Evolutionary conservation across 1,140 invertebrate species (phyloP).

Genomic region (Calephelis nemesis): DNA sequence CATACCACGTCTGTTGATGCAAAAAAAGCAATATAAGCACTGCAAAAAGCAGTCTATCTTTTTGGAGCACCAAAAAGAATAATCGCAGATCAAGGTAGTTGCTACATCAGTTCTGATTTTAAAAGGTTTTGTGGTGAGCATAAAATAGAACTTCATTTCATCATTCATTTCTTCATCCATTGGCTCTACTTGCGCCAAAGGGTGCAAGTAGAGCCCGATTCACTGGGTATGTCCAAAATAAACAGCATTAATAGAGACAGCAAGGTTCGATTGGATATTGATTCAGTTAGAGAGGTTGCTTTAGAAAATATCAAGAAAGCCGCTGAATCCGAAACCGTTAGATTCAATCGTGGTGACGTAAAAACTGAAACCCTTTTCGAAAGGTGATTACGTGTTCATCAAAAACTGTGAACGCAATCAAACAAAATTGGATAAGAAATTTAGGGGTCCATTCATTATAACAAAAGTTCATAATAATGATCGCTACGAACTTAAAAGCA

Average conservation of each 20-base stretch:
- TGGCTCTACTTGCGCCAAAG: too few relatives aligned
- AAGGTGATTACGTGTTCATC: slow-evolving; percentile 36
- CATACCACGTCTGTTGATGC: slow-evolving; percentile 37
- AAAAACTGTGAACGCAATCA: slow-evolving; percentile 33
- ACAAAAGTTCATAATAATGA: slow-evolving; percentile 33
- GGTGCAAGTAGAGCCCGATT: slow-evolving; percentile 39
- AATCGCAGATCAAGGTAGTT: slow-evolving; percentile 45
- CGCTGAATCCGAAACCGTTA: slow-evolving; percentile 24
- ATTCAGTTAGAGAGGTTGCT: slow-evolving; percentile 27
- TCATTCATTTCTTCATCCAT: too few relatives aligned
- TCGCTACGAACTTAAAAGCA: slow-evolving; percentile 33
- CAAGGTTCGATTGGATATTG: slow-evolving; percentile 28
- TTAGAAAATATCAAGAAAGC: slow-evolving; percentile 33
- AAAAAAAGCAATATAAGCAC: slow-evolving; percentile 31
- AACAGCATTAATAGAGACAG: slow-evolving; percentile 10
- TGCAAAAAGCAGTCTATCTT: slow-evolving; percentile 35
- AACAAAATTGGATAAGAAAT: slow-evolving; percentile 36
- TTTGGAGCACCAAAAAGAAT: slow-evolving; percentile 47
- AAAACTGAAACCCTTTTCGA: slow-evolving; percentile 30
- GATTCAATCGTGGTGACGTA: slow-evolving; percentile 37
- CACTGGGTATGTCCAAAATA: slow-evolving; percentile 33
- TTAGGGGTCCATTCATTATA: slow-evolving; percentile 35
- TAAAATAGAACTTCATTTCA: slow-evolving; percentile 44
- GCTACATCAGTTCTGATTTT: slow-evolving; percentile 35
- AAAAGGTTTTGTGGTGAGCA: slow-evolving; percentile 35